Percentiles rank a stretch among this genome's conserved stretches.
These are phyloP conservation scores for Pseudopodoces humilis DNA, from an alignment of 2,113 vertebrate genomes.

Conservation along the genomic window DNA sequence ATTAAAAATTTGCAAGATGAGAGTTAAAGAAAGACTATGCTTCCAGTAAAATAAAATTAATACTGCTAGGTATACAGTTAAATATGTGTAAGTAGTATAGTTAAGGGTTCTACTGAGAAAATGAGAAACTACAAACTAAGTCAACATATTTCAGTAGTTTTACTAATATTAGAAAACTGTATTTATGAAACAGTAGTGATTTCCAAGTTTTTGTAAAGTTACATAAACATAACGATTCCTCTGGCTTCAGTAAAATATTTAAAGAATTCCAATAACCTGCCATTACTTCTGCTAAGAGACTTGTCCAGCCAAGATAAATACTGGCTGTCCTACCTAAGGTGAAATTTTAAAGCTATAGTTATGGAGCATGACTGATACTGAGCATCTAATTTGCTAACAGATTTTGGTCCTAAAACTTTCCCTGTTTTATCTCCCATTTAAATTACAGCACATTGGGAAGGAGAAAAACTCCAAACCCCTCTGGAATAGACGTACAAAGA, in stretches of 20 bases:
- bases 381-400: neutral
- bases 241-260: neutral
- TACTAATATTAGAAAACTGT: neutral
- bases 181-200: neutral
- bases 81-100: neutral
- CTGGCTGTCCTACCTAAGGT: neutral
- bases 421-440: neutral
- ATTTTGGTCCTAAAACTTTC: neutral
- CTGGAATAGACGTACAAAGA: neutral
- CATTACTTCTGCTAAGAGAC: neutral
- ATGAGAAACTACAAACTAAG: neutral
- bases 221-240: neutral
- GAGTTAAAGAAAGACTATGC: neutral
- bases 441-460: neutral
- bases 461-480: neutral
- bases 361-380: neutral
- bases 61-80: neutral
- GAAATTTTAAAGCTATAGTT: neutral
- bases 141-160: neutral
- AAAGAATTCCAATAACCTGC: neutral
- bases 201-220: neutral
- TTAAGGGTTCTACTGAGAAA: neutral
- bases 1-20: neutral
- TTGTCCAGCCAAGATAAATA: neutral
- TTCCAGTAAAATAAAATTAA: neutral